Evolutionary conservation across 2,113 vertebrate genomes (phyloP), one percentile per base, ranked within the genome.

Genomic region (Pachyramphus minor): DNA sequence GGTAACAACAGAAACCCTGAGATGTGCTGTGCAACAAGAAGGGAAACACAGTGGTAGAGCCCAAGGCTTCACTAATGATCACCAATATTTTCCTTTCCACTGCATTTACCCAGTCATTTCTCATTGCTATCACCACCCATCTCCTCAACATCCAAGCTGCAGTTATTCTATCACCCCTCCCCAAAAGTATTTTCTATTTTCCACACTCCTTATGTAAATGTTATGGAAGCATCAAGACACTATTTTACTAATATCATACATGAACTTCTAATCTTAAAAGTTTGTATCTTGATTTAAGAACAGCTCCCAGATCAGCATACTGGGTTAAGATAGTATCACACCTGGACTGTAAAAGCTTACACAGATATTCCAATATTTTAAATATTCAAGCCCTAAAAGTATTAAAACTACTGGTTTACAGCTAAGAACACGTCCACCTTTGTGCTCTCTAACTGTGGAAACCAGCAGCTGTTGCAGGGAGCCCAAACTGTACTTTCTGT

Each of bases 251-350:
- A 67, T 15, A 17, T 13, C 83, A 73, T 4, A 55, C 31, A 42
- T 4, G 0, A 69, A 59, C 31, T 67, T 24, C 25, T n/a, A 31
- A 20, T 23, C 28, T 75, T n/a, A 4, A 8, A 33, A 47, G 25
- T 12, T 50, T 12, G 0, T 20, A 56, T 12, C 11, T 39, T 27
- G 18, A 84, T 42, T 6, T 5, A 41, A 69, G 58, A 76, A 14
- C 42, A 39, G 56, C 28, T 87, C 47, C 45, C 37, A 30, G 18
- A 77, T 42, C 49, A 74, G 47, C 33, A 53, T 0, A 0, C n/a
- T 35, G n/a, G 5, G 0, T 45, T 59, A 49, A 1, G 28, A 62
- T 11, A 6, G 4, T 31, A 55, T 58, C 74, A 27, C 1, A 0
- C 10, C 22, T 5, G 1, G 14, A 14, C 37, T 41, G 8, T 7